These are phyloP conservation scores for Cydia pomonella DNA, from an alignment of 1,140 invertebrate species.

Conservation along the genomic window DNA sequence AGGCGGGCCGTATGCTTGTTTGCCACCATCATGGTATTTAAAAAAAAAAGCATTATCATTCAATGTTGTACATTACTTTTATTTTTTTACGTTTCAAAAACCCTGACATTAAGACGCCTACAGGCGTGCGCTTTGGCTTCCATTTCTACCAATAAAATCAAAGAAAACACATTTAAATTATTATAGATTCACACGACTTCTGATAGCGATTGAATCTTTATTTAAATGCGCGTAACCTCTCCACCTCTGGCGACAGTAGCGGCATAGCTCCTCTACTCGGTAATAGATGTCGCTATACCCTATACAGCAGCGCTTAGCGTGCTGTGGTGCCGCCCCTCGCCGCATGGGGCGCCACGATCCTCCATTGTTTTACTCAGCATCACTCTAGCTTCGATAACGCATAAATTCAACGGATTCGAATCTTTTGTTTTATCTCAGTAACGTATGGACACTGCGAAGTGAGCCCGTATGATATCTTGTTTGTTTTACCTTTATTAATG, in stretches of 20 bases:
- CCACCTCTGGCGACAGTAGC: constrained; percentile 40
- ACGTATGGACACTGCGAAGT: constrained; percentile 79
- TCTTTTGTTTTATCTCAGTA: constrained; percentile 79
- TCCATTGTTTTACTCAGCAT: constrained; percentile 72
- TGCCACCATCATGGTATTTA: too few species aligned
- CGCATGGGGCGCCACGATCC: constrained; percentile 77
- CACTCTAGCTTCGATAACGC: constrained; percentile 72
- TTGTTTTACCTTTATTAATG: constrained; percentile 79
- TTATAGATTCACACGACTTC: constrained; percentile 23
- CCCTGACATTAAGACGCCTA: not conserved
- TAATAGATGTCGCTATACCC: constrained; percentile 68
- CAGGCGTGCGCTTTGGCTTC: not conserved
- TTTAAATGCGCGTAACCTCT: constrained; percentile 47
- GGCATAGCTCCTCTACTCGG: constrained; percentile 55
- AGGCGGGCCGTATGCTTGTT: too few species aligned
- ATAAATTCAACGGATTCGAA: constrained; percentile 74
- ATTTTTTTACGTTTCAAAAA: too few species aligned
- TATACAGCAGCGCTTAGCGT: constrained; percentile 26
- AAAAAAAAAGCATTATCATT: too few species aligned
- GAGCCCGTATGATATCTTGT: constrained; percentile 74
- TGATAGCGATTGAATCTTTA: constrained; percentile 46
- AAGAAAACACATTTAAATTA: constrained; percentile 11
- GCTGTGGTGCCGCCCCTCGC: constrained; percentile 48
- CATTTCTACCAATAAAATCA: not conserved
- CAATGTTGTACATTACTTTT: too few species aligned